Evolutionary conservation across 1,140 invertebrate genomes (phyloP).

Genomic region (Bombus picipes): DNA sequence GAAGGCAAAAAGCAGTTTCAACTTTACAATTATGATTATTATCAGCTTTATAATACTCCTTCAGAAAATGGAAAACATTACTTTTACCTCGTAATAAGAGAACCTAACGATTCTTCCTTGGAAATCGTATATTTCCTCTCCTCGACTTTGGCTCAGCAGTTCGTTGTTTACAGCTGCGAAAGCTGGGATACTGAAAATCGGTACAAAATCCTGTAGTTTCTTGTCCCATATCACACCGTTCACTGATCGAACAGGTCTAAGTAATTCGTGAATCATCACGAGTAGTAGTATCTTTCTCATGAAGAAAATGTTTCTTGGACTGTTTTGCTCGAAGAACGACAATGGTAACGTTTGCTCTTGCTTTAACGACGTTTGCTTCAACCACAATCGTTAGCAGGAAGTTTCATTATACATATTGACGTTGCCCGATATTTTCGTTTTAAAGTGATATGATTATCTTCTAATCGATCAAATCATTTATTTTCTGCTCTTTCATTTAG

Average conservation of each 20-base stretch:
- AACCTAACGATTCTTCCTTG: constrained; percentile 58
- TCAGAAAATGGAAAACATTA: neutral
- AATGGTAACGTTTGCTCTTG: neutral
- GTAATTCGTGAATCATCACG: neutral
- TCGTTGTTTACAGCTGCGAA: constrained; percentile 40
- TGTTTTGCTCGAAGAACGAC: neutral
- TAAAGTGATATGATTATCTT: neutral
- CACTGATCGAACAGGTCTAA: neutral
- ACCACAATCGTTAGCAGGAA: neutral
- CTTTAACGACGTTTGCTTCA: neutral
- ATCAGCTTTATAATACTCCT: too few relatives aligned
- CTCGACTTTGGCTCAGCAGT: constrained; percentile 16
- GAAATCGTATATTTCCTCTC: constrained; percentile 51
- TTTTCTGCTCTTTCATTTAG: neutral
- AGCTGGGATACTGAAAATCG: constrained; percentile 31
- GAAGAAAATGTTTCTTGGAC: neutral
- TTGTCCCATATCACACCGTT: constrained; percentile 63
- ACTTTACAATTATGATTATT: too few relatives aligned
- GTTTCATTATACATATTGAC: neutral
- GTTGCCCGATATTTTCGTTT: neutral
- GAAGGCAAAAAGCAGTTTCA: too few relatives aligned
- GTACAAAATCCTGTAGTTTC: constrained; percentile 37
- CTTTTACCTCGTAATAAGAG: constrained; percentile 47
- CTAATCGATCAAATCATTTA: neutral
- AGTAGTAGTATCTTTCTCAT: constrained; percentile 9